Percentiles rank a stretch among this genome's conserved stretches.
Evolutionary conservation across 2,888 invertebrate genomes (phyloP).

Genomic region (Nephrotoma guestfalica): DNA sequence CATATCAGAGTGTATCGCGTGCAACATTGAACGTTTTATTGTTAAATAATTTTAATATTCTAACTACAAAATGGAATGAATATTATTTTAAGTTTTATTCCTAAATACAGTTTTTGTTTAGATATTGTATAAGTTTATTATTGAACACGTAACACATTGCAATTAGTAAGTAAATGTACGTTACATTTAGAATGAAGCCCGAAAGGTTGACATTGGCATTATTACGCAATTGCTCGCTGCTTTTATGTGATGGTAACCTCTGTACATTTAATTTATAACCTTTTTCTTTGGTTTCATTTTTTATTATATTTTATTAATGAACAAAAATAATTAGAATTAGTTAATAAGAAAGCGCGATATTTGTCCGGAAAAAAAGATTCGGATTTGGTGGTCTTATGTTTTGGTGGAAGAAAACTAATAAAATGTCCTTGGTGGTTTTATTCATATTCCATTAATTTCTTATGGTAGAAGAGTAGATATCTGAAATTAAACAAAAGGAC

Average conservation of each 20-base stretch:
- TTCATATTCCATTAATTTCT: slow-evolving; percentile 82
- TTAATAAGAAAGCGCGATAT: neutral
- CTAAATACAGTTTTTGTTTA: neutral
- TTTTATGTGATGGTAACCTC: neutral
- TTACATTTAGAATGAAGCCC: neutral
- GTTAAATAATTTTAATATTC: neutral
- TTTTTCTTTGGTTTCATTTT: neutral
- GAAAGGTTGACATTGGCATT: too few relatives aligned
- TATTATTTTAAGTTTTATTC: neutral
- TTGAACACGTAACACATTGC: neutral
- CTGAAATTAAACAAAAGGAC: slow-evolving; percentile 38
- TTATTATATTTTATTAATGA: neutral
- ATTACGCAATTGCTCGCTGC: neutral
- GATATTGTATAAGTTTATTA: neutral
- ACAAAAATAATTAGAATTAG: neutral
- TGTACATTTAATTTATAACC: neutral
- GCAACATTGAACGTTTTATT: neutral
- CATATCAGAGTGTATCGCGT: neutral
- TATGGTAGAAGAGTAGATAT: slow-evolving; percentile 92
- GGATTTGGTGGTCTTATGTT: neutral
- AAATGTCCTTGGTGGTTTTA: slow-evolving; percentile 15
- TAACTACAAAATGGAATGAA: neutral
- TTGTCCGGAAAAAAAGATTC: neutral
- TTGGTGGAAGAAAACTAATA: neutral
- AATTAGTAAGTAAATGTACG: neutral